Evolutionary conservation across 2,113 vertebrate species (phyloP).

Genomic region (Cheilinus undulatus): DNA sequence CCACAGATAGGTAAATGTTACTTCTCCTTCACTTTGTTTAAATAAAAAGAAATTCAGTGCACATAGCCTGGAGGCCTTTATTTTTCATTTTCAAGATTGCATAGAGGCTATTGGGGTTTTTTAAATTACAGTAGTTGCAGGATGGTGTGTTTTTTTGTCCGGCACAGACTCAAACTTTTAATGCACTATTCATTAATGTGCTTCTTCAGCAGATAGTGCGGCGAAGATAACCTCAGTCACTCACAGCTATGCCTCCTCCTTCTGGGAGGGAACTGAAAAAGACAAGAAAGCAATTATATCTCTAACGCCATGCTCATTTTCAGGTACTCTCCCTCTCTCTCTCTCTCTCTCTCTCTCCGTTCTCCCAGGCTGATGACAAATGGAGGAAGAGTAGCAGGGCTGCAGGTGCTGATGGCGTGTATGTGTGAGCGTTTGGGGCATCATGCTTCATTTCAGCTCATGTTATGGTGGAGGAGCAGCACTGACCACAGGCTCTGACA

Average conservation of each 20-base stretch:
- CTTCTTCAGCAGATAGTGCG: slow-evolving; percentile 77
- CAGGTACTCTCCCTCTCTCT: slow-evolving; percentile 55
- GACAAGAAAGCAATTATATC: slow-evolving; percentile 83
- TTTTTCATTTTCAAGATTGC: slow-evolving; percentile 56
- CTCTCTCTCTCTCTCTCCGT: slow-evolving; percentile 34
- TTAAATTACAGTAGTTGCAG: slow-evolving; percentile 65
- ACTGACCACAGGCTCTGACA: slow-evolving; percentile 34
- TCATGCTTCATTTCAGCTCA: slow-evolving; percentile 62
- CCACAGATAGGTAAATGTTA: slow-evolving; percentile 38
- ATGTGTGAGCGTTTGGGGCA: slow-evolving; percentile 10
- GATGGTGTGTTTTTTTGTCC: slow-evolving; percentile 30
- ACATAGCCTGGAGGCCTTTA: slow-evolving; percentile 47
- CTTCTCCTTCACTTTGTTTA: slow-evolving; percentile 41
- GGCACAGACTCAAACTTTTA: slow-evolving; percentile 70
- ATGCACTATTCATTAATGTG: slow-evolving; percentile 81
- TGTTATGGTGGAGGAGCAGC: slow-evolving; percentile 36
- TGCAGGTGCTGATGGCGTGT: slow-evolving; percentile 55
- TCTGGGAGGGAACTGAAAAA: slow-evolving; percentile 73
- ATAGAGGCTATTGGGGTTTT: slow-evolving; percentile 61
- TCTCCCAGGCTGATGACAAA: slow-evolving; percentile 64
- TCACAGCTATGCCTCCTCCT: slow-evolving; percentile 69
- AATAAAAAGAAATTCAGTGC: slow-evolving; percentile 47
- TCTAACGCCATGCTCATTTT: slow-evolving; percentile 69
- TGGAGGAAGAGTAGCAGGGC: slow-evolving; percentile 60
- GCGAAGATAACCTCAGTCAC: slow-evolving; percentile 77